phyloP scores from a whole-genome alignment of 35 echinoderm and acorn worm species.

The Acanthaster planci region DNA sequence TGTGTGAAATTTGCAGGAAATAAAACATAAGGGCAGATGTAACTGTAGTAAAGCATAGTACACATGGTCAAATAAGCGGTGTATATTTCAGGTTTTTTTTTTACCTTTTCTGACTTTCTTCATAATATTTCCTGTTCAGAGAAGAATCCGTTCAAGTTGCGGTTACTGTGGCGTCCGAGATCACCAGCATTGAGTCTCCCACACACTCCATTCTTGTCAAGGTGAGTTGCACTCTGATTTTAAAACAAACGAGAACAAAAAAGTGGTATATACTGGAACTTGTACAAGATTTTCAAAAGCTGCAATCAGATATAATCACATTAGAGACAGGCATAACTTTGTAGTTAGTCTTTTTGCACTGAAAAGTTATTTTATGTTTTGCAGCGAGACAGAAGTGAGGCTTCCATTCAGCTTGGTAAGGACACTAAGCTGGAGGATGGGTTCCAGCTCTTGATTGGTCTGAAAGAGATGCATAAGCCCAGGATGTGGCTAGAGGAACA shows the following conservation, averaged over 20 bases:
- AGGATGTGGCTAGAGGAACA: conserved; percentile 53
- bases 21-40: too few relatives aligned
- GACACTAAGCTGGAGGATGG: conserved; percentile 43
- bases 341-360: not conserved
- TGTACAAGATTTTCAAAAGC: too few relatives aligned
- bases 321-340: not conserved
- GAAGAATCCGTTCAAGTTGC: conserved; percentile 49
- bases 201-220: conserved; percentile 87
- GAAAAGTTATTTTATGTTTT: not conserved
- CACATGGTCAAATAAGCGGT: too few relatives aligned
- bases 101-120: not conserved
- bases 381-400: conserved; percentile 28
- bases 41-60: too few relatives aligned
- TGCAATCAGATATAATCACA: too few relatives aligned
- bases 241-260: not conserved
- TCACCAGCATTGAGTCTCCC: conserved; percentile 58
- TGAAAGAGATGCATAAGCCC: conserved; percentile 46
- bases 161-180: conserved; percentile 79
- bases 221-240: conserved; percentile 30
- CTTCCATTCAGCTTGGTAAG: conserved; percentile 30
- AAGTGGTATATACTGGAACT: not conserved
- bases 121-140: conserved; percentile 20
- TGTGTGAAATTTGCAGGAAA: too few relatives aligned
- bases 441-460: conserved; percentile 57
- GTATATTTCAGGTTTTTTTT: too few relatives aligned